phyloP scores from a whole-genome alignment of 1,140 invertebrate genomes.

The Gonioctena quinquepunctata region DNA sequence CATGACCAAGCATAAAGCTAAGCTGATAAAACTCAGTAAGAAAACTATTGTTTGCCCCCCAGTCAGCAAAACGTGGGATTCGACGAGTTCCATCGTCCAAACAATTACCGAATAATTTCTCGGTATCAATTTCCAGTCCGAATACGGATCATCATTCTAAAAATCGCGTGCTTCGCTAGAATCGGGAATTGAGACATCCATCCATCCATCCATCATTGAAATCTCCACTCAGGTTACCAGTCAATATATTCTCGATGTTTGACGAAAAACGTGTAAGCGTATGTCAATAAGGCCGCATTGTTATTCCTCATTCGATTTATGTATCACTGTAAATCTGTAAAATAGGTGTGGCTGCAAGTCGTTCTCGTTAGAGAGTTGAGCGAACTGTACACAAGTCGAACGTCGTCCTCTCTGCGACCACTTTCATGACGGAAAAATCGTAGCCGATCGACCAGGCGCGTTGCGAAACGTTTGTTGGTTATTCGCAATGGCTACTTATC shows the following conservation, averaged over 20 bases:
- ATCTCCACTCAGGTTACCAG: not conserved
- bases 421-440: not conserved
- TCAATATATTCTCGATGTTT: not conserved
- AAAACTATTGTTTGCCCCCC: no score
- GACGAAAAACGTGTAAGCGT: not conserved
- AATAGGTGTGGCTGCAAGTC: not conserved
- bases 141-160: not conserved
- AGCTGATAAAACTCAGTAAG: no score
- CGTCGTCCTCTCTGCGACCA: not conserved
- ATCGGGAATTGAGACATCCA: not conserved
- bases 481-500: not conserved
- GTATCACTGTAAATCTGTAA: conserved; percentile 4
- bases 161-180: not conserved
- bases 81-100: no score
- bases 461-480: not conserved
- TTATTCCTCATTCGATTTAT: conserved; percentile 4
- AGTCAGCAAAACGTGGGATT: no score
- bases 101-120: not conserved
- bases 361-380: conserved; percentile 3
- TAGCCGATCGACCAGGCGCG: not conserved
- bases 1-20: no score
- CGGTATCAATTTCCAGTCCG: not conserved
- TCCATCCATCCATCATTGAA: no score
- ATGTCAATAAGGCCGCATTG: not conserved
- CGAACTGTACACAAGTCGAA: not conserved